phyloP scores from a whole-genome alignment of 2,888 invertebrate species.

The Clusia tigrina region DNA sequence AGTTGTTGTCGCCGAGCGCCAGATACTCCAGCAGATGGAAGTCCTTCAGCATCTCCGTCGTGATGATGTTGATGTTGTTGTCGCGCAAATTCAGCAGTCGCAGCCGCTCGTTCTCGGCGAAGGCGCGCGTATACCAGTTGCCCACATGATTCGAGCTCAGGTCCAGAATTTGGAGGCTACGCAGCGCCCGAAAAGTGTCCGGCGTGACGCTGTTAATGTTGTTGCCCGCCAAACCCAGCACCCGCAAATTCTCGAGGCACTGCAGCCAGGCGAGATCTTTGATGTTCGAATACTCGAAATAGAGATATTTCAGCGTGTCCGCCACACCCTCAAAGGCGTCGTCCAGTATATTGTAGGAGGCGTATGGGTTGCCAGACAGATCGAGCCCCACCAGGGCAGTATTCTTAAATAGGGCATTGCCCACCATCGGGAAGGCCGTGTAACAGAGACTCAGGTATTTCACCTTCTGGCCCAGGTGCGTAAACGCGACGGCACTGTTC shows the following conservation, averaged over 20 bases:
- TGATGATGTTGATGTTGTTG: conserved; percentile 69
- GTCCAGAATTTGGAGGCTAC: conserved; percentile 65
- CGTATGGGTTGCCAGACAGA: conserved; percentile 67
- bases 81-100: conserved; percentile 65
- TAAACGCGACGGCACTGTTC: conserved; percentile 57
- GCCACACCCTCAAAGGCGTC: conserved; percentile 64
- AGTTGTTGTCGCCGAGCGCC: conserved; percentile 67
- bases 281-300: conserved; percentile 65
- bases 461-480: conserved; percentile 52
- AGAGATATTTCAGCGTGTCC: conserved; percentile 64
- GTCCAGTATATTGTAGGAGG: conserved; percentile 51
- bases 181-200: conserved; percentile 57
- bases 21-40: conserved; percentile 65
- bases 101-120: conserved; percentile 62
- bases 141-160: conserved; percentile 67
- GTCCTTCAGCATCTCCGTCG: conserved; percentile 69
- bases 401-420: conserved; percentile 61
- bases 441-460: conserved; percentile 65
- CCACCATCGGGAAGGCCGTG: conserved; percentile 62
- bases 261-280: conserved; percentile 61
- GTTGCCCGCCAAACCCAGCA: conserved; percentile 67
- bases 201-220: conserved; percentile 64
- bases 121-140: conserved; percentile 67
- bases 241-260: conserved; percentile 63
- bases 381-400: conserved; percentile 67